phyloP scores from a whole-genome alignment of 2,113 vertebrate genomes.

The Silurus asotus region DNA sequence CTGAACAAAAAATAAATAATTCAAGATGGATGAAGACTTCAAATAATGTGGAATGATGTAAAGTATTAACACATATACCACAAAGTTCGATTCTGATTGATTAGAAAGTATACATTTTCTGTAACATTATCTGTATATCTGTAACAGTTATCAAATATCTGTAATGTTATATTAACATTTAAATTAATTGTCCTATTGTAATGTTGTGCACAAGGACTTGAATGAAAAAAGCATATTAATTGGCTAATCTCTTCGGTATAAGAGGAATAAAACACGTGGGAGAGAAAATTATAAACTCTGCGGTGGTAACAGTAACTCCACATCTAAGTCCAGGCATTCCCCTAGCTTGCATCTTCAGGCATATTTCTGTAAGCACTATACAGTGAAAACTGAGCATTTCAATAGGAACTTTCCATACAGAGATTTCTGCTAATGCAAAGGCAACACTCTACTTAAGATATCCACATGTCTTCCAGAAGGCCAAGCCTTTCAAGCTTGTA shows the following conservation, averaged over 20 bases:
- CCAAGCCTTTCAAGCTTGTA: slow-evolving; percentile 16
- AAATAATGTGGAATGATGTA: background rate
- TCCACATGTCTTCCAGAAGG: slow-evolving; percentile 14
- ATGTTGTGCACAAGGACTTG: background rate
- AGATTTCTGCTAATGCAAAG: background rate
- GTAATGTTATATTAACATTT: background rate
- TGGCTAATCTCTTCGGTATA: background rate
- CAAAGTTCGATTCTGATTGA: background rate
- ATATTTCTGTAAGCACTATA: background rate
- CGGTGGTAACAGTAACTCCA: background rate
- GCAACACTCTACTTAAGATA: slow-evolving; percentile 3
- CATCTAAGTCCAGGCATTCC: background rate
- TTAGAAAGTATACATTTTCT: background rate
- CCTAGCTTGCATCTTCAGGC: background rate
- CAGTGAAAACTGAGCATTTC: background rate
- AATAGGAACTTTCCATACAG: background rate
- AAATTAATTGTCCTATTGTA: background rate
- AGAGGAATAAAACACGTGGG: background rate
- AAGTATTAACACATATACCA: background rate
- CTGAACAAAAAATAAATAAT: slow-evolving; percentile 51
- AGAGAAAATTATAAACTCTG: background rate
- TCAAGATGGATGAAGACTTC: background rate
- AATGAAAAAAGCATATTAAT: background rate
- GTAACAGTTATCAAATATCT: no score
- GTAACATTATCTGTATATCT: background rate